Conservation (phyloP, 2,888 invertebrate genomes). For the Lypha dubia region DNA sequence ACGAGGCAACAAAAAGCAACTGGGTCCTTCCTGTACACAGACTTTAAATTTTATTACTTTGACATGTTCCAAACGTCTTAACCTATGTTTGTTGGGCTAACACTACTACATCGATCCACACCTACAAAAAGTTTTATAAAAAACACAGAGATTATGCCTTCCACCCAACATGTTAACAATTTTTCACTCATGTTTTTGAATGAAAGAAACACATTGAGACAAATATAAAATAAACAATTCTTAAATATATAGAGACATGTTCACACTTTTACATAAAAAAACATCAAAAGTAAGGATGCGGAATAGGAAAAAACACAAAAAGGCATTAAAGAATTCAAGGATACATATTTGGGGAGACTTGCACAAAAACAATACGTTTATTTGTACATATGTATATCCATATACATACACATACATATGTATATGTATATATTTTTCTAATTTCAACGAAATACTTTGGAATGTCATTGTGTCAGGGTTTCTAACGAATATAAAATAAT, state of each 20-base stretch:
- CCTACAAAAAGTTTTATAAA: slow-evolving; percentile 4
- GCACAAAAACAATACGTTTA: slow-evolving; percentile 42
- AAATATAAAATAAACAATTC: background rate
- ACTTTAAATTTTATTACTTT: no score
- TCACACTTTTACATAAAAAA: background rate
- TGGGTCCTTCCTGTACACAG: no score
- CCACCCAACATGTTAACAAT: slow-evolving; percentile 58
- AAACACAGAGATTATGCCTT: slow-evolving; percentile 20
- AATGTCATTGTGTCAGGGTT: slow-evolving; percentile 11
- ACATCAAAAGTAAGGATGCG: background rate
- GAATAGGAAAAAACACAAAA: background rate
- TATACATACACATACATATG: no score
- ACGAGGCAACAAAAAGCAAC: no score
- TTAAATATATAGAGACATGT: background rate
- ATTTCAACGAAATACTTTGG: slow-evolving; percentile 33
- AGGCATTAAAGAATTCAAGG: slow-evolving; percentile 29
- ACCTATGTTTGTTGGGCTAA: background rate
- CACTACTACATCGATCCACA: background rate
- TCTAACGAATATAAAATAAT: background rate
- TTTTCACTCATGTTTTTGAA: slow-evolving; percentile 54
- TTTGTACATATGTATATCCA: slow-evolving; percentile 17
- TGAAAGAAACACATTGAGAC: slow-evolving; percentile 19
- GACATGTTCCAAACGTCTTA: background rate
- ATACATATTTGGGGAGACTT: background rate
- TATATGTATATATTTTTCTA: background rate